Conservation (phyloP, 2,113 vertebrate genomes). For the Pelvicachromis taeniatus region DNA sequence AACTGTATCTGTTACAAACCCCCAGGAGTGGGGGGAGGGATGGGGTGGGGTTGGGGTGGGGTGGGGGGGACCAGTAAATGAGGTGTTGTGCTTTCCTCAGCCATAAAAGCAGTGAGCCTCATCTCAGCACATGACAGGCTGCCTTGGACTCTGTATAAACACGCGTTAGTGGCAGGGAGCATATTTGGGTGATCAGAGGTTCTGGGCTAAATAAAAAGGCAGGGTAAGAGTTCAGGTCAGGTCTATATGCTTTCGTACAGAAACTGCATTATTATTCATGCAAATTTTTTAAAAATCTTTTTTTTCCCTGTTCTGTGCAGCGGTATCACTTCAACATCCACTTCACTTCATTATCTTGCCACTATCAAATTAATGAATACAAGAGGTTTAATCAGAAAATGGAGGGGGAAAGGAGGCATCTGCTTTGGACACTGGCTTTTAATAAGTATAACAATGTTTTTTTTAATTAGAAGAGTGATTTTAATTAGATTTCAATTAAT, state of each 20-base stretch:
- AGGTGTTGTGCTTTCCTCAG: constrained; percentile 28
- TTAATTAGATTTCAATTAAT: constrained; percentile 53
- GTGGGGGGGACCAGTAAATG: neutral
- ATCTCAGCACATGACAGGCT: constrained; percentile 14
- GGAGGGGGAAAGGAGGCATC: neutral
- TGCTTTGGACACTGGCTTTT: constrained; percentile 19
- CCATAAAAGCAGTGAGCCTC: neutral
- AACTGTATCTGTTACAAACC: constrained; percentile 22
- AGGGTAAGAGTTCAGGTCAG: neutral
- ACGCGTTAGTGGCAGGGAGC: neutral
- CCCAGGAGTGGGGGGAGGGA: neutral
- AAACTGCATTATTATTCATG: neutral
- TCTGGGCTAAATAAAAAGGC: neutral
- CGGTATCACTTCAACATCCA: neutral
- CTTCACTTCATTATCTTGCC: constrained; percentile 18
- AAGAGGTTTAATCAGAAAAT: constrained; percentile 47
- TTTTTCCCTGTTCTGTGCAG: neutral
- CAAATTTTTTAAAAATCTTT: neutral
- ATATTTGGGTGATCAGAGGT: constrained; percentile 2
- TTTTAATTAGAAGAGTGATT: constrained; percentile 26
- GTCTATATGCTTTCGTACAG: neutral
- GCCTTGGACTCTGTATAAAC: neutral
- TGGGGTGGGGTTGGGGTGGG: too few species aligned
- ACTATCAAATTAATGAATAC: constrained; percentile 40
- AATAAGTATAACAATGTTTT: constrained; percentile 24